Conservation (phyloP, 2,113 vertebrate species). For the Pituophis catenifer region DNA sequence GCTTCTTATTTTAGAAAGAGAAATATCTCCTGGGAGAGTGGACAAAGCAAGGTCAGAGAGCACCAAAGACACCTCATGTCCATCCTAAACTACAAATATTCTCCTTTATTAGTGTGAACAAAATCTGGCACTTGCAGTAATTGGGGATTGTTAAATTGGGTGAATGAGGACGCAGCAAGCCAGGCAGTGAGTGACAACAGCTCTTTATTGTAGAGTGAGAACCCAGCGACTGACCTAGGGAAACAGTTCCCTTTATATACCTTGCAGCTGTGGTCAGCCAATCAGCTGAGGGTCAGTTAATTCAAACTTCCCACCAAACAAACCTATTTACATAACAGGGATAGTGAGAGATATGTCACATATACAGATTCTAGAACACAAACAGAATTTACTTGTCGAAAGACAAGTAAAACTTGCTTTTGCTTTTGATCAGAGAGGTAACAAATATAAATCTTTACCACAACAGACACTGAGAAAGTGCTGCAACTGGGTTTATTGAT, state of each 20-base stretch:
- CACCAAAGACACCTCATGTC: neutral
- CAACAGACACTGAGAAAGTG: neutral
- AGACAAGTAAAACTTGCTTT: neutral
- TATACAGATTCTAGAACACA: neutral
- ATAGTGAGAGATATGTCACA: neutral
- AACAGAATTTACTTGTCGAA: neutral
- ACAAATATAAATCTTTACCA: neutral
- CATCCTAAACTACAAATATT: neutral
- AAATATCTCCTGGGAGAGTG: neutral
- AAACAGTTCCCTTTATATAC: too few relatives aligned
- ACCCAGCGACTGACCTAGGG: too few relatives aligned
- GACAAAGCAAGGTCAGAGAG: neutral
- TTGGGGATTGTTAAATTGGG: neutral
- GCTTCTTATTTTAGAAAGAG: neutral
- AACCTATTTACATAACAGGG: neutral
- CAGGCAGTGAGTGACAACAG: too few relatives aligned
- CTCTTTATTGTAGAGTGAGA: too few relatives aligned
- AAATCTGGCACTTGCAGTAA: neutral
- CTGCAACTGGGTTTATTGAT: neutral
- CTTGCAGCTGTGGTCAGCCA: too few relatives aligned
- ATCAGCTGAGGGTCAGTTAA: too few relatives aligned
- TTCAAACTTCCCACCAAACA: too few relatives aligned
- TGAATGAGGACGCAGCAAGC: too few relatives aligned
- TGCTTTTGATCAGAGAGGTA: neutral
- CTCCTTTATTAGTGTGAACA: neutral